A percentile compares a stretch with the other conserved stretches of the same genome.
These are phyloP conservation scores for Elephantulus edwardii DNA, from an alignment of 2,113 vertebrate genomes.

Conservation along the genomic window DNA sequence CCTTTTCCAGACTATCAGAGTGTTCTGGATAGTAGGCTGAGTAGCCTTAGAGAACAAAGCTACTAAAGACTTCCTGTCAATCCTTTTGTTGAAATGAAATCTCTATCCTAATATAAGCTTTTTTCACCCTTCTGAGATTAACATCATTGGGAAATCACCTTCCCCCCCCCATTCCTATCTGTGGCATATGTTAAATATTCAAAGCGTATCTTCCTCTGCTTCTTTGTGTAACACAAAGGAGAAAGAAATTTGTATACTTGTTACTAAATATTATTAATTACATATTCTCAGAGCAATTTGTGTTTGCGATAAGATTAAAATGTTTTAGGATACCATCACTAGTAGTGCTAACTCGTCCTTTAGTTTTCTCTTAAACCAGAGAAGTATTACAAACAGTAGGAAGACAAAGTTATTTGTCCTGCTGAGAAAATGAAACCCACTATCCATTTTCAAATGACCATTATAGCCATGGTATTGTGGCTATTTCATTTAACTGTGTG, in stretches of 20 bases:
- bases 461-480: neutral
- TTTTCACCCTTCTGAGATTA: slow-evolving; percentile 5
- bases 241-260: neutral
- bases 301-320: slow-evolving; percentile 15
- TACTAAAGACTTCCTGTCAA: neutral
- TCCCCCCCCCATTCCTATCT: neutral
- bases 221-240: neutral
- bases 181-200: slow-evolving; percentile 28
- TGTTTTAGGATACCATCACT: neutral
- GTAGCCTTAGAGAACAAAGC: neutral
- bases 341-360: neutral
- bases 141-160: slow-evolving; percentile 23
- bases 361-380: slow-evolving; percentile 25
- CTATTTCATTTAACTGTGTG: slow-evolving; percentile 17
- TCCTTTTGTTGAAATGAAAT: slow-evolving; percentile 22
- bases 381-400: slow-evolving; percentile 4
- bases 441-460: neutral
- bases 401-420: slow-evolving; percentile 20
- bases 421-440: neutral
- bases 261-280: neutral
- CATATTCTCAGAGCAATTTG: slow-evolving; percentile 1
- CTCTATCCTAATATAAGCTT: slow-evolving; percentile 46
- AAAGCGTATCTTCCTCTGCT: slow-evolving; percentile 14
- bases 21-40: neutral
- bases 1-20: neutral